Percentiles rank a stretch among this genome's conserved stretches.
phyloP scores from a whole-genome alignment of 1,140 invertebrate genomes.

The Drosophila trapezifrons region DNA sequence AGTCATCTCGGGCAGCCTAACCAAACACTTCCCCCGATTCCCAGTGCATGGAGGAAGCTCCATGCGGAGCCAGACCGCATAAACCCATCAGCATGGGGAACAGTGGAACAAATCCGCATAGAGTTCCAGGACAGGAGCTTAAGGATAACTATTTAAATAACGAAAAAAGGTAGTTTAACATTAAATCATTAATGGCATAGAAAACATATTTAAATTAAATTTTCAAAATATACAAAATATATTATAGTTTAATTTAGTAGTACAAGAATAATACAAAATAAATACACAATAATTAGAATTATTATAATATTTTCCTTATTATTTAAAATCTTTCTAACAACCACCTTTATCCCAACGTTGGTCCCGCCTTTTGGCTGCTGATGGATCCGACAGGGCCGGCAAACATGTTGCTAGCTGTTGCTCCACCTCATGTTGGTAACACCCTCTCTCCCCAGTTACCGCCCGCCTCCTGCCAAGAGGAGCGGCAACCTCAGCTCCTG shows the following conservation, averaged over 20 bases:
- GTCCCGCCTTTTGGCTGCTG: conserved; percentile 9
- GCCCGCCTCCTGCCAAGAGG: conserved; percentile 1
- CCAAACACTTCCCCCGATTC: conserved; percentile 21
- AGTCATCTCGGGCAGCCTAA: conserved; percentile 50
- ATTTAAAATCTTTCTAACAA: background rate
- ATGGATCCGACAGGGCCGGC: conserved; percentile 18
- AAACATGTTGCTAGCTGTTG: conserved; percentile 49
- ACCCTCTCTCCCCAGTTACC: background rate
- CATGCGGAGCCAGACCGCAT: conserved; percentile 14
- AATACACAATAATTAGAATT: too few relatives aligned
- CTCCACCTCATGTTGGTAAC: conserved; percentile 27
- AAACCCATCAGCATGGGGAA: conserved; percentile 5
- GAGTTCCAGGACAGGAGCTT: too few relatives aligned
- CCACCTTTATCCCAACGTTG: background rate
- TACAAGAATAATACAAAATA: too few relatives aligned
- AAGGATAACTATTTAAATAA: too few relatives aligned
- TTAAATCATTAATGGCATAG: too few relatives aligned
- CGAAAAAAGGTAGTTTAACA: too few relatives aligned
- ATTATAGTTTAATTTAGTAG: too few relatives aligned
- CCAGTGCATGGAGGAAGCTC: background rate
- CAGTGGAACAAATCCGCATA: conserved; percentile 24
- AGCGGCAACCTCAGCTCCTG: conserved; percentile 38
- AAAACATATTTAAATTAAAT: background rate
- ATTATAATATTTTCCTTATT: too few relatives aligned
- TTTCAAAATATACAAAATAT: background rate